These are phyloP conservation scores for Astyanax mexicanus DNA, from an alignment of 2,797 vertebrate genomes.

Conservation along the genomic window DNA sequence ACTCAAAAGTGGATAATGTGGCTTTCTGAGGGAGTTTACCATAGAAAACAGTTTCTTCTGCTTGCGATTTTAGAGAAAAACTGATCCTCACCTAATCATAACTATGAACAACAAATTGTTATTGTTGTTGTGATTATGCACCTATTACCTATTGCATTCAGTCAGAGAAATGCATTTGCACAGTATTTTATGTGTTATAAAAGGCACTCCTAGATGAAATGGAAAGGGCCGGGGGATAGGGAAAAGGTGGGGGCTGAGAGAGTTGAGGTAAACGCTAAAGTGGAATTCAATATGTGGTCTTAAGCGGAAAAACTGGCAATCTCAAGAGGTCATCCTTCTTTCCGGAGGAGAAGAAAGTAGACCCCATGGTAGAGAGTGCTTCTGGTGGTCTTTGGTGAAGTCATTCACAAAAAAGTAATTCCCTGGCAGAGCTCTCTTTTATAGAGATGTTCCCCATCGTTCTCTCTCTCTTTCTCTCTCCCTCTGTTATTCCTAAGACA, in stretches of 20 bases:
- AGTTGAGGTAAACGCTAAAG: conserved; percentile 74
- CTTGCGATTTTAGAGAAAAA: conserved; percentile 53
- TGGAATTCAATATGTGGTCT: conserved; percentile 89
- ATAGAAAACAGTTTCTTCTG: conserved; percentile 65
- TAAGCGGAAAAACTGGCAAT: conserved; percentile 78
- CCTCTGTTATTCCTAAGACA: conserved; percentile 44
- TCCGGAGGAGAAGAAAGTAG: conserved; percentile 84
- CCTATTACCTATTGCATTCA: not conserved
- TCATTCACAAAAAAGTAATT: conserved; percentile 85
- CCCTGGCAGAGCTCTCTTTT: conserved; percentile 66
- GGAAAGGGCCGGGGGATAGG: conserved; percentile 66
- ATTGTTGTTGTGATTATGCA: no score
- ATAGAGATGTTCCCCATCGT: conserved; percentile 66
- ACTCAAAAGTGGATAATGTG: conserved; percentile 63
- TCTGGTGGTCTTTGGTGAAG: conserved; percentile 83
- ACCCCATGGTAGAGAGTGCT: conserved; percentile 77
- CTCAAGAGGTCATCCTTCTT: conserved; percentile 81
- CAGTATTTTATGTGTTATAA: conserved; percentile 39
- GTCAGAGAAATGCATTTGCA: conserved; percentile 29
- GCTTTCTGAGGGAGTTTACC: conserved; percentile 47
- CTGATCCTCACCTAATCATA: no score
- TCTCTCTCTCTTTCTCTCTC: conserved; percentile 4
- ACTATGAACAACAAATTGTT: no score
- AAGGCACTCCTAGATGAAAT: conserved; percentile 49
- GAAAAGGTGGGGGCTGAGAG: conserved; percentile 28